phyloP scores from a whole-genome alignment of 2,888 invertebrate species.

The Sussaba pulchella region DNA sequence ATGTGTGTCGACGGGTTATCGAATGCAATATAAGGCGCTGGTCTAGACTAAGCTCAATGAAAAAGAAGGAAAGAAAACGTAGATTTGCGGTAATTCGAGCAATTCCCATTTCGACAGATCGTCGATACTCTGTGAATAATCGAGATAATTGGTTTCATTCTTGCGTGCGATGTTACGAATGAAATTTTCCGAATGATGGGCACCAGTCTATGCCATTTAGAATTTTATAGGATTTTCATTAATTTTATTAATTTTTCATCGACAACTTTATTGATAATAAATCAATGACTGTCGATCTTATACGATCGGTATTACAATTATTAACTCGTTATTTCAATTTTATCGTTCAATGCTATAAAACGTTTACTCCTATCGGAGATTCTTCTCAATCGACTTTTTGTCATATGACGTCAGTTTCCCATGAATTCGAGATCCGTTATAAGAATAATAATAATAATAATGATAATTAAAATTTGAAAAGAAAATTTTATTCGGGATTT shows the following conservation, averaged over 20 bases:
- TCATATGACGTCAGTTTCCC: background rate
- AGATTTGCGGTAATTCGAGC: background rate
- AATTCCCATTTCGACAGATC: background rate
- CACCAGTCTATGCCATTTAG: too few species aligned
- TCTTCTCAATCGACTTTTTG: background rate
- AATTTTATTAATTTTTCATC: background rate
- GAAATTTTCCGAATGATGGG: background rate
- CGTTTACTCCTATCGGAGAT: background rate
- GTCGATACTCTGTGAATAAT: background rate
- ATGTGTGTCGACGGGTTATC: too few species aligned
- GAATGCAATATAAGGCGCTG: too few species aligned
- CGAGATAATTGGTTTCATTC: background rate
- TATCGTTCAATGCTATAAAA: background rate
- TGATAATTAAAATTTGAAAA: too few species aligned
- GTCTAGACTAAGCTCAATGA: too few species aligned
- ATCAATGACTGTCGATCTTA: too few species aligned
- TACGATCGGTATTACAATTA: too few species aligned
- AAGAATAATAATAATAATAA: too few species aligned
- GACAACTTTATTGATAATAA: too few species aligned
- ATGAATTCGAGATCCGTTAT: too few species aligned
- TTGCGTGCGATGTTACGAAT: background rate
- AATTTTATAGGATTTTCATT: too few species aligned
- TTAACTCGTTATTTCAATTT: background rate
- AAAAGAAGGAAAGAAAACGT: too few species aligned
- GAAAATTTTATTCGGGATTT: conserved; percentile 13